Base-by-base conservation (phyloP, 2,797 vertebrate species). In the Rhinichthys osculus region DNA sequence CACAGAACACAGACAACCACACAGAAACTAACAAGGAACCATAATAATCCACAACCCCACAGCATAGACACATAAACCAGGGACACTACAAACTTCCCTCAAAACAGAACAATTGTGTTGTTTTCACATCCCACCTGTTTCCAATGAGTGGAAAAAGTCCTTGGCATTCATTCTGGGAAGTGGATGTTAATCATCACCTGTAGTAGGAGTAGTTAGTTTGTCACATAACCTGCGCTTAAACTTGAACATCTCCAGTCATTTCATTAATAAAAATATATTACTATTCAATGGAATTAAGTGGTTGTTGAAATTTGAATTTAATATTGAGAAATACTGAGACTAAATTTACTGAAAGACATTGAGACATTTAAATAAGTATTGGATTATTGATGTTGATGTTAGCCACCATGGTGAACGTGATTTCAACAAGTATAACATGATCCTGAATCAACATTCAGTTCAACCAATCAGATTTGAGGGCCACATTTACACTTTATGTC, bases 91-190 rank as follows among this genome's bases (percentile, higher is more conserved):
- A 80, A 81, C 57, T 13, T 30, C 21, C 30, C 19, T 69, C 44
- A 66, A 44, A 76, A 64, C 76, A 42, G 57, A 72, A 19, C 66
- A 44, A 62, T 70, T 82, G 35, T 71, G 30, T 19, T 83, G 40
- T 71, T 82, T 86, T 44, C 30, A 21, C 70, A 17, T 74, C 93
- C 91, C 85, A 96, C 95, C 94, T 30, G 95, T 96, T 89, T 97
- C 95, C 21, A 85, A 90, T 23, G 93, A 93, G 47, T 66, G 87
- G 88, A 96, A 96, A 89, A 95, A 94, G 1, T 95, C 96, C 71
- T 96, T 95, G 0, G 96, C 81, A 96, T 86, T 4, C 93, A 89
- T 11, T 96, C 95, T 50, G 95, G 95, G 57, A 97, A 96, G 62
- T 85, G 91, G 81, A 96, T 88, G 73, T 95, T 91, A 73, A 96